Base-by-base conservation (phyloP, 2,888 invertebrate genomes). In the Keiferia lycopersicella region DNA sequence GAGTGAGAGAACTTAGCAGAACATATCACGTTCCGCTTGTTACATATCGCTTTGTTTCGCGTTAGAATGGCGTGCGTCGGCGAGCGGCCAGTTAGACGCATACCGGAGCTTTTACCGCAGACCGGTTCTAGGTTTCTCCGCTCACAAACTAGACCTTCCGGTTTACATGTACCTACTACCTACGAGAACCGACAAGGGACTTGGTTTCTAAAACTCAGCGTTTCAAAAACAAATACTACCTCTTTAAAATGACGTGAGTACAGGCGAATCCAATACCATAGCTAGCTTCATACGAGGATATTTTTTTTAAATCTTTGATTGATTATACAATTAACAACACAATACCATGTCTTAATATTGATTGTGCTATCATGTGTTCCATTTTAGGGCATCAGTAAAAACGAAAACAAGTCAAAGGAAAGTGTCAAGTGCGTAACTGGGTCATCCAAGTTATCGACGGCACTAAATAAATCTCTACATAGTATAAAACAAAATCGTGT, bases 71-170 rank as follows among this genome's bases (percentile, higher is more conserved):
- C 56, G 10, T 11, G 20, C 7, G 14, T 16, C 16, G n/a, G 20
- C 20, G 20, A 20, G 20, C 12, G 41, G 41, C 12, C 14, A 14
- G 41, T 41, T 41, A 56, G 30, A n/a, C 26, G 7, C 1, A 57
- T 18, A 12, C 38, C 18, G 12, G 48, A 61, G 61, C 61, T 61
- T 61, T 61, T 61, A 61, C 61, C 41, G 11, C 20, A 2, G 53
- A 62, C 62, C 62, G 53, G 62, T 62, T 62, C 62, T 62, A 62
- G 56, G 62, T 62, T 62, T 62, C 62, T 53, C 62, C 41, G 20
- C 61, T n/a, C 18, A n/a, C 58, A 58, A 58, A 56, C 38, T 58
- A 58, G 38, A 60, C 45, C 41, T 60, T 60, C 59, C 59, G 59
- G 59, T 41, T 60, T 41, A n/a, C 26, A 56, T 26, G 56, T 56